Percentiles rank a stretch among this genome's conserved stretches.
Evolutionary conservation across 2,113 vertebrate genomes (phyloP).

Genomic region (Saccopteryx bilineata): DNA sequence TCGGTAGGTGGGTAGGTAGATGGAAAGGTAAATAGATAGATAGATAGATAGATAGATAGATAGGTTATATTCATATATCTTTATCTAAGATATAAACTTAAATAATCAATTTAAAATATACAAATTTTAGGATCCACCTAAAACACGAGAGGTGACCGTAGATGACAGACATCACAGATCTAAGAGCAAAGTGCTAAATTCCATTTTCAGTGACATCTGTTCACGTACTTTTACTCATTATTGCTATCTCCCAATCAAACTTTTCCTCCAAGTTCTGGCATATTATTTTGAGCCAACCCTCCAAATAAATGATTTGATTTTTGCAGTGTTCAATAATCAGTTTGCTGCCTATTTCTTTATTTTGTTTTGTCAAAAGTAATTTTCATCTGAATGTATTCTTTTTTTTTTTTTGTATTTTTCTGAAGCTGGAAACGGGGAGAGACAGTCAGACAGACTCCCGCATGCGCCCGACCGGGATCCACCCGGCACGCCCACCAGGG

Average conservation of each 20-base stretch:
- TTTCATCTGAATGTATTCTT: too few species aligned
- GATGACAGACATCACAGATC: not conserved
- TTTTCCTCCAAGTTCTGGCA: not conserved
- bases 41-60: not conserved
- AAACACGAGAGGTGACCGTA: not conserved
- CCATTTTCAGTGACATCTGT: not conserved
- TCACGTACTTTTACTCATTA: not conserved
- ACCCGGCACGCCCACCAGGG: too few species aligned
- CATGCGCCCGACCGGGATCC: too few species aligned
- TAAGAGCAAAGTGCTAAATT: not conserved
- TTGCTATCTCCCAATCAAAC: not conserved
- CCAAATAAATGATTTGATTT: not conserved
- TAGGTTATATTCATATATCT: too few species aligned
- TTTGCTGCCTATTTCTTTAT: not conserved
- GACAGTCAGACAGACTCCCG: too few species aligned
- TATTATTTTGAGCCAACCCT: not conserved
- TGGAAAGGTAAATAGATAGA: not conserved
- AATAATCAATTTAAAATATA: not conserved
- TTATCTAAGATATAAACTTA: not conserved
- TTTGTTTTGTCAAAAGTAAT: not conserved
- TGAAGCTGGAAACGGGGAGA: too few species aligned
- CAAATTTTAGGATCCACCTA: not conserved
- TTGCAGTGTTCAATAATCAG: not conserved
- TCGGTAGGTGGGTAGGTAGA: not conserved
- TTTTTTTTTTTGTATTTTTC: too few species aligned